Evolutionary conservation across 2,797 vertebrate species (phyloP), one percentile per base, ranked within the genome.

Genomic region (Pangasius macronema): DNA sequence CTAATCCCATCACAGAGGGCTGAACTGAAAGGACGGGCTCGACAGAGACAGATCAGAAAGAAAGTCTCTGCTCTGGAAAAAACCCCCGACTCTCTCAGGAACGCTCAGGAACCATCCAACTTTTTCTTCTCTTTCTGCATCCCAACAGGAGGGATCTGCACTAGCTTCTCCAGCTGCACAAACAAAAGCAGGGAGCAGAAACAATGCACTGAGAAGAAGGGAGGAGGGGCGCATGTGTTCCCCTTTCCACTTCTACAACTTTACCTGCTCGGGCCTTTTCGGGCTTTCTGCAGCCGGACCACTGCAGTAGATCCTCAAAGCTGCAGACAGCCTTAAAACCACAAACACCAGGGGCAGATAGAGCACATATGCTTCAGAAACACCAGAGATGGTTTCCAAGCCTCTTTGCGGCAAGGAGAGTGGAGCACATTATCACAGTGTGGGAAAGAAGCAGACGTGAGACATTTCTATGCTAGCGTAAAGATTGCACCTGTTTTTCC

Each of bases 141-240:
- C 83, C 92, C 91, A 91, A 76, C 73, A 84, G 86, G 92, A 94
- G 93, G 92, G 93, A 93, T 89, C 91, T 86, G 89, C 67, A 70
- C 92, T 92, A 92, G 90, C 94, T 92, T 82, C 76, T 95, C 93
- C 95, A 96, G 95, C 95, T 96, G 95, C 94, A 94, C 95, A 95
- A 96, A 96, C 93, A 95, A 95, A 95, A 93, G 91, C 86, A 88
- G 86, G 83, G 63, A 88, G 90, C 11, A 86, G 92, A 92, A 93
- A 95, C 94, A 95, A 95, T 94, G 93, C 86, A 33, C 80, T 68
- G 89, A 87, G 89, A 86, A 72, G 88, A 87, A 49, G 77, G 87
- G 87, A 89, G 92, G 90, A 87, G 79, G 84, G 53, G 70, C n/a
- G 3, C 88, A 84, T 87, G 68, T 70, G 22, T 75, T 84, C 53